phyloP scores from a whole-genome alignment of 2,888 invertebrate species.

The Meandrusa payeni region DNA sequence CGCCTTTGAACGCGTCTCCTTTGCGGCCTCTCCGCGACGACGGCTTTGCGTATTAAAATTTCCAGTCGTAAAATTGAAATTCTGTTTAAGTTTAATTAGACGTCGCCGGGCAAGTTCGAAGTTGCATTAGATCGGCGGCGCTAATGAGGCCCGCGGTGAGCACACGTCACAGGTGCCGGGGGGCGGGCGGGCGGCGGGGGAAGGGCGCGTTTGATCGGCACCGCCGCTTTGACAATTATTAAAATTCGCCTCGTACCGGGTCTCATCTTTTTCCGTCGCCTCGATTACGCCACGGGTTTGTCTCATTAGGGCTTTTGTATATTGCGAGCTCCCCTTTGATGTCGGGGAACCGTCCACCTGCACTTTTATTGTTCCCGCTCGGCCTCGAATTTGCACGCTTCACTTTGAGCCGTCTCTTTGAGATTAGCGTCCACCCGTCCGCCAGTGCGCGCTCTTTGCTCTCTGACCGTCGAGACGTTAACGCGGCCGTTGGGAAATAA shows the following conservation, averaged over 20 bases:
- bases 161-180: constrained; percentile 67
- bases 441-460: constrained; percentile 44
- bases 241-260: constrained; percentile 81
- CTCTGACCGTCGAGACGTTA: constrained; percentile 36
- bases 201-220: constrained; percentile 71
- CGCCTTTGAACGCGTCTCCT: constrained; percentile 75
- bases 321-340: constrained; percentile 75
- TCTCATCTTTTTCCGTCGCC: constrained; percentile 79
- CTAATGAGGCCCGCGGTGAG: constrained; percentile 76
- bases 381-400: constrained; percentile 74
- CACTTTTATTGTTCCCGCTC: constrained; percentile 75
- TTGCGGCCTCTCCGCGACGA: constrained; percentile 66
- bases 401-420: constrained; percentile 72
- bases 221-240: constrained; percentile 82
- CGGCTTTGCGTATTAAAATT: constrained; percentile 75
- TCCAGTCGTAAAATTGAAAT: constrained; percentile 76
- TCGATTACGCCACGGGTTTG: constrained; percentile 80
- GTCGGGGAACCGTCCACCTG: constrained; percentile 69
- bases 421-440: constrained; percentile 59
- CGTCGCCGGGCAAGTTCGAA: constrained; percentile 69
- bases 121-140: constrained; percentile 76
- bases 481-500: constrained; percentile 27
- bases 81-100: constrained; percentile 78
- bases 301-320: constrained; percentile 81
- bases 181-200: constrained; percentile 32